A percentile compares a stretch with the other conserved stretches of the same genome.
Conservation (phyloP, 2,113 vertebrate species). For the Trachemys scripta region DNA sequence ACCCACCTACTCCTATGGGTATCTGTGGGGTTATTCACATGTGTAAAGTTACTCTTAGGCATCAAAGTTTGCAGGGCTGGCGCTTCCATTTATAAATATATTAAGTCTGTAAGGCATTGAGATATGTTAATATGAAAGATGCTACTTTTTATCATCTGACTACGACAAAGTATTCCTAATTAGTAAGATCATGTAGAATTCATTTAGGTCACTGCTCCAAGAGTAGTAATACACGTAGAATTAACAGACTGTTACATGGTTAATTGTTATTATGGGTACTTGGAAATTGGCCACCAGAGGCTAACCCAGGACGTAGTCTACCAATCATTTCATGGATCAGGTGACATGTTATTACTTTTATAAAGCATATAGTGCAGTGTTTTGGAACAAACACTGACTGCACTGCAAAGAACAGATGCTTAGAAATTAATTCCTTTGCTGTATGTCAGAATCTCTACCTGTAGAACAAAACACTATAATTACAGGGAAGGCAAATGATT, state of each 20-base stretch:
- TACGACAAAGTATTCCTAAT: neutral
- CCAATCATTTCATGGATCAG: fast-evolving
- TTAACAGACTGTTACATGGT: neutral
- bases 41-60: neutral
- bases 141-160: neutral
- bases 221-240: neutral
- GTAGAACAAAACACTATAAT: fast-evolving
- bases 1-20: neutral
- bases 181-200: neutral
- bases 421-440: neutral
- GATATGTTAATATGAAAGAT: neutral
- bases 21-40: neutral
- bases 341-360: neutral
- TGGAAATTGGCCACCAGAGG: neutral
- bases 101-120: neutral
- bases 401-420: neutral
- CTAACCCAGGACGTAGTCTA: neutral
- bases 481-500: neutral
- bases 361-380: neutral
- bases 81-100: neutral
- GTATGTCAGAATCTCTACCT: neutral
- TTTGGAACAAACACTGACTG: neutral
- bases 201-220: neutral
- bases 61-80: neutral
- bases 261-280: neutral